Conservation (phyloP, 2,113 vertebrate species). For the Chamaea fasciata region DNA sequence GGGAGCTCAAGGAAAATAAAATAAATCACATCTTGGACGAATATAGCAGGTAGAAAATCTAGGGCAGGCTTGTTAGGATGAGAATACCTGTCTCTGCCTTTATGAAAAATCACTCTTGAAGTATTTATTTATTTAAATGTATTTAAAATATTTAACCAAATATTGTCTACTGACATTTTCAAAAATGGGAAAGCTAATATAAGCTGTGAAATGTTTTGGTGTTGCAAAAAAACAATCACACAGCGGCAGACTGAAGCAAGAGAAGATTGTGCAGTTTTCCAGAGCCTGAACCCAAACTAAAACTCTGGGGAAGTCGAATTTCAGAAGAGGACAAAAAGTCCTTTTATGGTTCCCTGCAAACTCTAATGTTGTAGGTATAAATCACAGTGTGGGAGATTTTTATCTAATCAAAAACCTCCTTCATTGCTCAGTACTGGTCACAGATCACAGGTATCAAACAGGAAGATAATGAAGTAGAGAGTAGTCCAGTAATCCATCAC, state of each 20-base stretch:
- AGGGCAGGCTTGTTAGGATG: not conserved
- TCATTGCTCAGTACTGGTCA: not conserved
- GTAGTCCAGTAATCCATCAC: not conserved
- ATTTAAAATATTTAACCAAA: slow-evolving; percentile 53
- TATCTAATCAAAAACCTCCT: slow-evolving; percentile 7
- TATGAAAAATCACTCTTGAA: not conserved
- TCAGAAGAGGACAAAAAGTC: not conserved
- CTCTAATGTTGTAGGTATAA: not conserved
- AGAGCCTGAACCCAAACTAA: not conserved
- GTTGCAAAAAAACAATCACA: not conserved
- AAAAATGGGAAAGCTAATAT: not conserved
- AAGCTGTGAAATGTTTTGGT: not conserved
- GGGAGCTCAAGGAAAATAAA: not conserved
- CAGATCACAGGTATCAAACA: slow-evolving; percentile 31
- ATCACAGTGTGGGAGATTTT: not conserved
- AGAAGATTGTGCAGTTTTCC: not conserved
- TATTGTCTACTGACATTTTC: not conserved
- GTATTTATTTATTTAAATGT: slow-evolving; percentile 55
- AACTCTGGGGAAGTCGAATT: not conserved
- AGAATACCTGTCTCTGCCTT: slow-evolving; percentile 8
- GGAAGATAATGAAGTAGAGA: not conserved
- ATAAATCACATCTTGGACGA: not conserved
- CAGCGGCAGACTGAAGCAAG: not conserved
- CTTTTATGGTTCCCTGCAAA: not conserved
- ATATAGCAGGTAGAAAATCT: not conserved